Evolutionary conservation across 1,140 invertebrate species (phyloP), one percentile per base, ranked within the genome.

Genomic region (Mizuhopecten yessoensis): DNA sequence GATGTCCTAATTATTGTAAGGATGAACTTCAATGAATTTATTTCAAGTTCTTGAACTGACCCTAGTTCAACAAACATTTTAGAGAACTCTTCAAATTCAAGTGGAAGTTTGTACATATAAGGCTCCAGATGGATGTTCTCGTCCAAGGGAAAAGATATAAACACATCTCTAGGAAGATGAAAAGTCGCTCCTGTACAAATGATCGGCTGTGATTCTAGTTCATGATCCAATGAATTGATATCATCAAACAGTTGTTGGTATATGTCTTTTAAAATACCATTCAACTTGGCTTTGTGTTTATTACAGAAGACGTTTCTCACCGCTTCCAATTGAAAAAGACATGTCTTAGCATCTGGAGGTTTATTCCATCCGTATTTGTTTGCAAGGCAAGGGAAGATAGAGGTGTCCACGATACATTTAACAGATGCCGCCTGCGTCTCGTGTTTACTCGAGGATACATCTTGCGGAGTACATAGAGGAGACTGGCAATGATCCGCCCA

Each of bases 81-180:
- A 0, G 23, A 34, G 42, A n/a, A 90, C 17, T 87, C 39, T 15
- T 0, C 1, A 29, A 87, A 3, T n/a, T 90, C 89, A n/a, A 1
- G 49, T 2, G 89, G 29, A 0, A 90, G 17, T 49, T 90, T 87
- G 34, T n/a, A 90, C 33, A 90, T 49, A 42, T 34, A 90, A 10
- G 89, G 89, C n/a, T 90, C 89, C 13, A 87, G 5, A 23, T 23
- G 39, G 20, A 39, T 87, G 42, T 57, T 90, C 10, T 34, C 33
- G 23, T 49, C 33, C 5, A 17, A 9, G 0, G 34, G 42, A 49
- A 45, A 33, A 11, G 86, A 36, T 34, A 45, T 29, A 29, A 45
- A 87, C 3, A 90, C 89, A 9, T 49, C 86, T 29, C 33, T 29
- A 29, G 57, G 23, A 29, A 5, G 5, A 75, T 75, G 57, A 75